phyloP scores from a whole-genome alignment of 2,113 vertebrate species.

The Hydropotes inermis region DNA sequence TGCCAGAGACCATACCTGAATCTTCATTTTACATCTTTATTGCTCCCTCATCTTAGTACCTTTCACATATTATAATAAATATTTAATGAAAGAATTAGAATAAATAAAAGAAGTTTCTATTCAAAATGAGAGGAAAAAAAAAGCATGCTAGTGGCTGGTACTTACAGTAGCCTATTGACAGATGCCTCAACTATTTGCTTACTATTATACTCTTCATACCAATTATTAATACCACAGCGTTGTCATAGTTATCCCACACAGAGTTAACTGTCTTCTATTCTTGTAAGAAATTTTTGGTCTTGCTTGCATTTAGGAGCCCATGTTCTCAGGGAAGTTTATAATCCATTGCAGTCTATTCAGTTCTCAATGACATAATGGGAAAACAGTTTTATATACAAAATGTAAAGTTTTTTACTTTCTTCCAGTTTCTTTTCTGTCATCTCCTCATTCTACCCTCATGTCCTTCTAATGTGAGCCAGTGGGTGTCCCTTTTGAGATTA shows the following conservation, averaged over 20 bases:
- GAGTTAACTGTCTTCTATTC: neutral
- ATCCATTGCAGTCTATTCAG: neutral
- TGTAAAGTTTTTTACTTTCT: neutral
- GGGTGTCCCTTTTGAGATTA: neutral
- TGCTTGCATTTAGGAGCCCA: neutral
- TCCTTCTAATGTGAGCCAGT: neutral
- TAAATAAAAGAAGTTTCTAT: neutral
- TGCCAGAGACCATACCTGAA: neutral
- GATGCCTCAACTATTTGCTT: neutral
- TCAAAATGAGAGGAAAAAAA: neutral
- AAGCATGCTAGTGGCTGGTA: neutral
- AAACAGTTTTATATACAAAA: neutral
- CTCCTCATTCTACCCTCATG: neutral
- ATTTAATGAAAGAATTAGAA: neutral
- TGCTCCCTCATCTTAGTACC: neutral
- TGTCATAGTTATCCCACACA: neutral
- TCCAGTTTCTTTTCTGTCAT: neutral
- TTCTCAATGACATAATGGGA: neutral
- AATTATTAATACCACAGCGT: neutral
- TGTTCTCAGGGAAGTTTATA: neutral
- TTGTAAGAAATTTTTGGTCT: neutral
- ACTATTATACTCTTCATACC: neutral
- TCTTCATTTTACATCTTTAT: neutral
- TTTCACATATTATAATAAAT: neutral
- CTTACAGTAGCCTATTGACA: neutral